Evolutionary conservation across 2,797 vertebrate species (phyloP).

Genomic region (Pangasius larnaudii): DNA sequence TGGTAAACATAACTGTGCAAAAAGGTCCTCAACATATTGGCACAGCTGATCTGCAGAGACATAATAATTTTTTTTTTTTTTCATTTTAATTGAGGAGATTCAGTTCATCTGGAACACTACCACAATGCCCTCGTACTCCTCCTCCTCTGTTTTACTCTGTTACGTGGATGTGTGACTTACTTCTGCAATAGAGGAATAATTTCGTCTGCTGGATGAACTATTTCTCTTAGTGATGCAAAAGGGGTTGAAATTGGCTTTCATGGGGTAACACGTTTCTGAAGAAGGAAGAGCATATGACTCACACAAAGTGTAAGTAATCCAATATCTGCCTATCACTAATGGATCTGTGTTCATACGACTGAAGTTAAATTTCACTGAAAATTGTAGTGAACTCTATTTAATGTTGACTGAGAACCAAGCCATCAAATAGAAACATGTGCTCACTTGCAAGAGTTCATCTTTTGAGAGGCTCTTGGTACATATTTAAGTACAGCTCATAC

Average conservation of each 20-base stretch:
- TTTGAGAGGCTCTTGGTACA: background rate
- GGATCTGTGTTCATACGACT: background rate
- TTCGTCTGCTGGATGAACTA: background rate
- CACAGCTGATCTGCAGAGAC: background rate
- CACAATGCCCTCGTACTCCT: background rate
- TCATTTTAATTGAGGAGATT: background rate
- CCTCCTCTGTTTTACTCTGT: background rate
- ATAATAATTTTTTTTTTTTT: background rate
- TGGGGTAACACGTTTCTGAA: background rate
- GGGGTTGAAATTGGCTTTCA: background rate
- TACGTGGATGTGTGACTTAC: background rate
- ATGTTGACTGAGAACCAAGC: background rate
- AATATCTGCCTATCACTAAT: background rate
- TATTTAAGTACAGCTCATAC: background rate
- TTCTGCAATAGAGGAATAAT: background rate
- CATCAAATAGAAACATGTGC: background rate
- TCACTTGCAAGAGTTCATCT: background rate
- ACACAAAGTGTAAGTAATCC: background rate
- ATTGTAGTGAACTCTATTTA: background rate
- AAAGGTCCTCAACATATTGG: background rate
- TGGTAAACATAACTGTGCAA: background rate
- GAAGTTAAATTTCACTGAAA: background rate
- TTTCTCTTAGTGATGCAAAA: slow-evolving; percentile 14
- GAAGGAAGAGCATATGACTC: background rate
- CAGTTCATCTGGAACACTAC: background rate